Conservation (phyloP, 2,797 vertebrate species). For the Sebastes vulpes region DNA sequence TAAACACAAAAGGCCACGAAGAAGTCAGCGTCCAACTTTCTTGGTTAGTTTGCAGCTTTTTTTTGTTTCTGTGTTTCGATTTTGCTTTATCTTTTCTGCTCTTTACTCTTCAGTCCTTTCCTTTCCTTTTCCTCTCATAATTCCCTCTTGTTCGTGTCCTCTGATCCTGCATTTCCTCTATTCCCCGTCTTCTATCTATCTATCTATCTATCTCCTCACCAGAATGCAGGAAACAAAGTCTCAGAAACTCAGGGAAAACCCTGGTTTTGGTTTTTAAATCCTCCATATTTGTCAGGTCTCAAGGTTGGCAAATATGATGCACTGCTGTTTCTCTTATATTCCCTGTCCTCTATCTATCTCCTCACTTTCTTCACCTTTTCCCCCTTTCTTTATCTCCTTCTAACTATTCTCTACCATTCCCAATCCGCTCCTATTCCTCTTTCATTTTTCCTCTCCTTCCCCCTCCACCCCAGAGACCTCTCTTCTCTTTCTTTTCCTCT, state of each 20-base stretch:
- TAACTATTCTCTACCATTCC: neutral
- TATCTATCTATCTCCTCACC: too few species aligned
- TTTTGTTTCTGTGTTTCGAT: neutral
- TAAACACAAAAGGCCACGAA: neutral
- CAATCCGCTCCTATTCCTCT: neutral
- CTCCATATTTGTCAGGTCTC: too few species aligned
- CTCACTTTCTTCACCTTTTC: too few species aligned
- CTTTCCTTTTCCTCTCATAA: neutral
- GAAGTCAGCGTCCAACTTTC: neutral
- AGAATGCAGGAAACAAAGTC: too few species aligned
- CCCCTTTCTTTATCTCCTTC: neutral
- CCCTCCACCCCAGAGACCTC: neutral
- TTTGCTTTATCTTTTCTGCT: neutral
- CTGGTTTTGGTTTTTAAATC: too few species aligned
- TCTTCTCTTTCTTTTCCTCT: neutral
- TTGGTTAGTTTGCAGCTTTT: neutral
- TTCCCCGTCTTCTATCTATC: neutral
- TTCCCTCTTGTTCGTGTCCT: neutral
- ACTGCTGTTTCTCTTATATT: neutral
- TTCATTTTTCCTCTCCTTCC: neutral
- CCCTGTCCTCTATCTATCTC: too few species aligned
- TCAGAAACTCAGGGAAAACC: too few species aligned
- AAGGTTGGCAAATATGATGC: too few species aligned
- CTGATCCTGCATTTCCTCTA: neutral
- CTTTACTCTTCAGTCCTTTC: neutral